Evolutionary conservation across 53 echinoderm and acorn worm species (phyloP), one percentile per base, ranked within the genome.

Genomic region (Hippasteria phrygiana): DNA sequence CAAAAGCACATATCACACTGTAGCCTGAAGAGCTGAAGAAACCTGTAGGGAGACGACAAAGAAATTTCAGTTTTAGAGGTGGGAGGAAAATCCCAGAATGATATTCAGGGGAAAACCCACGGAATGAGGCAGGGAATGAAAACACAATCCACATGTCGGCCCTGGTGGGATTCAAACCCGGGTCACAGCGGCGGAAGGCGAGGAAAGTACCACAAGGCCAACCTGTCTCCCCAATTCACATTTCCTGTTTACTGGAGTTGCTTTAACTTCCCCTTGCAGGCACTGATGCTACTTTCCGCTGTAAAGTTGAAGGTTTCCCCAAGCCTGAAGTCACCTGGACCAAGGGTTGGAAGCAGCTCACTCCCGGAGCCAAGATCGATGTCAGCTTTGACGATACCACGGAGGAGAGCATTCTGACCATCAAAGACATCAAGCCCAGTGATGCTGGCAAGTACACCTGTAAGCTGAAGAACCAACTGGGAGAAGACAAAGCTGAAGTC

Each of bases 401-500:
- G 0, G 82, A 90, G 8, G 99, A 99, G 53, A 91, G 93, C 43
- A 55, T 96, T 54, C 87, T 99, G 18, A 90, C 90, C 74, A 86
- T 99, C 78, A 90, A 93, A 43, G 93, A 88, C 16, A 46, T 88
- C 50, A 96, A 94, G 59, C 92, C 90, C 51, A 92, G 89, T 18
- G 99, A 96, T 88, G 96, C 94, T 50, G 96, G 99, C 45, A 96
- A 99, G 88, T 99, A 99, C 91, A 92, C 92, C 36, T 99, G 99
- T 62, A 94, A 91, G 73, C 88, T 95, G 93, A 96, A 72, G 46
- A 99, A 93, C 47, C 78, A 87, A 1, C 29, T 93, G n/a, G 99
- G 96, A 32, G 99, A 99, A 43, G 92, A 87, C 11, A 79, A 89
- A 47, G 89, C 66, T 28, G 79, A 78, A 24, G 89, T 79, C n/a